Conservation (phyloP, 2,888 invertebrate genomes). For the Tanytarsus gracilentus region DNA sequence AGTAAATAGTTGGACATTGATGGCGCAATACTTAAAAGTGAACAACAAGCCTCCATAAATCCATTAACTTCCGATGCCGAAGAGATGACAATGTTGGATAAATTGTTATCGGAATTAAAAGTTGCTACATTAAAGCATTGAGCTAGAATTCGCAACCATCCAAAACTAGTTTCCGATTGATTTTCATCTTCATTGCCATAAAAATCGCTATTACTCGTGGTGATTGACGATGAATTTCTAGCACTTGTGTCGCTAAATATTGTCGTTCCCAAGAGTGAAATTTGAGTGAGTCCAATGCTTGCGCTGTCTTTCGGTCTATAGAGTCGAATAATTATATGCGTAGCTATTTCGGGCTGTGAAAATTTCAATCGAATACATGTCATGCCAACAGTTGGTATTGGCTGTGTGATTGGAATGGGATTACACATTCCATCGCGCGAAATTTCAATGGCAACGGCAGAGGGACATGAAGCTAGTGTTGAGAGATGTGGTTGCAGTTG, state of each 20-base stretch:
- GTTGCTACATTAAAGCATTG: conserved; percentile 58
- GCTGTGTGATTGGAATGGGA: conserved; percentile 74
- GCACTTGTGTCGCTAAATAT: conserved; percentile 59
- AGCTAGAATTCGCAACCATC: conserved; percentile 75
- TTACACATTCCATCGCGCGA: conserved; percentile 70
- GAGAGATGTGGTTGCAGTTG: conserved; percentile 78
- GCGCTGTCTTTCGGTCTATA: conserved; percentile 77
- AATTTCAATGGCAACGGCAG: conserved; percentile 78
- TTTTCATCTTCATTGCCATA: conserved; percentile 38
- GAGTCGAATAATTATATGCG: conserved; percentile 60
- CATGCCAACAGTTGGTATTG: conserved; percentile 77
- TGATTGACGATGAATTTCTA: conserved; percentile 31
- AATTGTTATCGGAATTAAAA: conserved; percentile 37
- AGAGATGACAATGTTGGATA: conserved; percentile 46
- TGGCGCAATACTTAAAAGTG: conserved; percentile 60
- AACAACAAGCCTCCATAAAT: conserved; percentile 61
- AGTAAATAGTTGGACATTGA: conserved; percentile 47
- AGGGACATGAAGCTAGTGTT: conserved; percentile 79
- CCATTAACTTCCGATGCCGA: conserved; percentile 59
- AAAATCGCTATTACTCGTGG: conserved; percentile 23
- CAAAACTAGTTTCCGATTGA: conserved; percentile 54
- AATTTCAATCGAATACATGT: conserved; percentile 77
- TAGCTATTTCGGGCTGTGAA: conserved; percentile 75
- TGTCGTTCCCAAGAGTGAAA: conserved; percentile 73
- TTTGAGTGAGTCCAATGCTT: conserved; percentile 80